These are phyloP conservation scores for Alfaro cultratus DNA, from an alignment of 2,797 vertebrate genomes.

Conservation along the genomic window DNA sequence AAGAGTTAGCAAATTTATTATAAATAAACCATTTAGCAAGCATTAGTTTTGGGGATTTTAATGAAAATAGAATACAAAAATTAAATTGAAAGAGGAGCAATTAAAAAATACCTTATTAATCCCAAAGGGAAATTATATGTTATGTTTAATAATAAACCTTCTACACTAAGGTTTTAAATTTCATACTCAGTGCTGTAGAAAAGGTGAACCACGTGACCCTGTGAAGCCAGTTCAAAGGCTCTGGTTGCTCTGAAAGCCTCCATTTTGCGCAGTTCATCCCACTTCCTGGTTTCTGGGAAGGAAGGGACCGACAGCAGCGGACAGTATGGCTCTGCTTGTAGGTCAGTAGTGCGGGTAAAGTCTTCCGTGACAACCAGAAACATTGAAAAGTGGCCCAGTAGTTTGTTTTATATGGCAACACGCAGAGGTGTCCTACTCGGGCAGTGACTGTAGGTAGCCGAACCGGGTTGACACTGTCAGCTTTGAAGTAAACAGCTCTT, in stretches of 20 bases:
- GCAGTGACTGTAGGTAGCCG: conserved; percentile 2
- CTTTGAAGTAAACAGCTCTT: conserved; percentile 67
- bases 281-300: conserved; percentile 79
- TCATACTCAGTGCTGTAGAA: neutral
- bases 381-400: neutral
- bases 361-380: conserved; percentile 9
- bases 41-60: neutral
- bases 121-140: neutral
- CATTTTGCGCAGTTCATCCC: conserved; percentile 79
- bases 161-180: too few species aligned
- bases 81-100: neutral
- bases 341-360: conserved; percentile 60
- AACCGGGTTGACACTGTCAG: conserved; percentile 62
- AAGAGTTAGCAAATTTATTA: neutral
- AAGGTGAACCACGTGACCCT: neutral
- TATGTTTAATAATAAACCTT: neutral
- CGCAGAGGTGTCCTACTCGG: neutral
- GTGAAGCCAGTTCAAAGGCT: neutral
- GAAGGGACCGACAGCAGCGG: conserved; percentile 53
- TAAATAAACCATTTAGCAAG: neutral
- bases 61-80: neutral
- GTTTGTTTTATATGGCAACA: neutral
- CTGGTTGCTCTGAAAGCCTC: conserved; percentile 60
- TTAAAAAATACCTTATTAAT: neutral
- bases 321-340: conserved; percentile 57